Conservation (phyloP, 92 coral and sea anemone species). For the Epizoanthus ramosus region DNA sequence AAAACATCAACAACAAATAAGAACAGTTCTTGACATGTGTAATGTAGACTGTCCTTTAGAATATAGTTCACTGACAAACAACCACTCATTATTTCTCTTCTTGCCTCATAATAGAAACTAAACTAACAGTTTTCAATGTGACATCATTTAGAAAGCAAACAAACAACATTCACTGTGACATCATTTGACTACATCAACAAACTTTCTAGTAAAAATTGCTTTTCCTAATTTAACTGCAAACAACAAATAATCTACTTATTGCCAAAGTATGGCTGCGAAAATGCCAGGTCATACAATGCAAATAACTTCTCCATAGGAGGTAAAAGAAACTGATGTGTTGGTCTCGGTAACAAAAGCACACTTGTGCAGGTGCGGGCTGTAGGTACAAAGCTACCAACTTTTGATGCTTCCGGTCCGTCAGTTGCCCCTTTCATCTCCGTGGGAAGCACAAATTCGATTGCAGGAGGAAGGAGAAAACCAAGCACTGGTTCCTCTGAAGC, state of each 20-base stretch:
- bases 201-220: neutral
- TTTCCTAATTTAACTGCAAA: too few species aligned
- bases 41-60: neutral
- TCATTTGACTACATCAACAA: conserved; percentile 3
- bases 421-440: conserved; percentile 40
- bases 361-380: conserved; percentile 50
- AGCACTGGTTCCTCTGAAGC: conserved; percentile 48
- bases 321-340: conserved; percentile 40
- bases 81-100: conserved; percentile 3
- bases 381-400: conserved; percentile 55
- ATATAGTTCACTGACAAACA: neutral
- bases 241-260: conserved; percentile 6
- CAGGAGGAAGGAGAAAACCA: conserved; percentile 46
- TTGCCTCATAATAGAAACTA: neutral
- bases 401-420: conserved; percentile 30
- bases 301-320: conserved; percentile 46
- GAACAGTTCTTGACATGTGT: too few species aligned
- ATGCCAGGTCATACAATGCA: conserved; percentile 45
- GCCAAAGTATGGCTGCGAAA: conserved; percentile 54
- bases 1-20: too few species aligned
- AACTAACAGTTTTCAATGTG: neutral
- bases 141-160: conserved; percentile 15
- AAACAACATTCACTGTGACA: neutral
- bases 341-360: conserved; percentile 53
- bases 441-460: conserved; percentile 39